These are phyloP conservation scores for Zophobas morio DNA, from an alignment of 1,140 invertebrate species.

Conservation along the genomic window DNA sequence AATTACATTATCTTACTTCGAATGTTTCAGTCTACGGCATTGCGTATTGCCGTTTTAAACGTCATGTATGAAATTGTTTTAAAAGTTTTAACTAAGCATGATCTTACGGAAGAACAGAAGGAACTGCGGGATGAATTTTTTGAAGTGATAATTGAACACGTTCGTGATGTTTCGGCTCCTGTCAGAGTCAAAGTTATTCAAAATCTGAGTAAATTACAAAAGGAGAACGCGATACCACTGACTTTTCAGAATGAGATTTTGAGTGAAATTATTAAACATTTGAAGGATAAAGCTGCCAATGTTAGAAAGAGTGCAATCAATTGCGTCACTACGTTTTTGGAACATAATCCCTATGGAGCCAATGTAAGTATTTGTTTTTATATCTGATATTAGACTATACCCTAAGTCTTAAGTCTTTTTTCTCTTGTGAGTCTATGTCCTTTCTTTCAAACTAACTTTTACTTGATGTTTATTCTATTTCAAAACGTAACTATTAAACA, in stretches of 20 bases:
- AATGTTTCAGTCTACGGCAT: slow-evolving; percentile 73
- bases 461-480: too few species aligned
- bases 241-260: slow-evolving; percentile 72
- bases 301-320: slow-evolving; percentile 76
- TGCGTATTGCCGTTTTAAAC: slow-evolving; percentile 79
- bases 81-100: slow-evolving; percentile 72
- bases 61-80: slow-evolving; percentile 78
- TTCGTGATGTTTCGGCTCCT: slow-evolving; percentile 79
- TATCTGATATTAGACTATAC: neutral
- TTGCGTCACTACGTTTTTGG: slow-evolving; percentile 62
- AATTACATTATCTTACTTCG: neutral
- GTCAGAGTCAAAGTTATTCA: slow-evolving; percentile 79
- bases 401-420: too few species aligned
- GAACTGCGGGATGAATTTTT: slow-evolving; percentile 73
- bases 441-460: too few species aligned
- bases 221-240: slow-evolving; percentile 75
- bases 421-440: too few species aligned
- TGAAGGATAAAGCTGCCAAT: slow-evolving; percentile 77
- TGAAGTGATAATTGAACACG: slow-evolving; percentile 76
- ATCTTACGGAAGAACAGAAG: slow-evolving; percentile 72
- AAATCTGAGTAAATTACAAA: slow-evolving; percentile 74
- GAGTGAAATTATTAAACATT: slow-evolving; percentile 70
- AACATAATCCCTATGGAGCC: slow-evolving; percentile 59
- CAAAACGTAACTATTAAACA: too few species aligned
- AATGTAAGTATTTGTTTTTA: slow-evolving; percentile 54